These are phyloP conservation scores for Drosophila nebulosa DNA, from an alignment of 1,140 invertebrate genomes.

Conservation along the genomic window DNA sequence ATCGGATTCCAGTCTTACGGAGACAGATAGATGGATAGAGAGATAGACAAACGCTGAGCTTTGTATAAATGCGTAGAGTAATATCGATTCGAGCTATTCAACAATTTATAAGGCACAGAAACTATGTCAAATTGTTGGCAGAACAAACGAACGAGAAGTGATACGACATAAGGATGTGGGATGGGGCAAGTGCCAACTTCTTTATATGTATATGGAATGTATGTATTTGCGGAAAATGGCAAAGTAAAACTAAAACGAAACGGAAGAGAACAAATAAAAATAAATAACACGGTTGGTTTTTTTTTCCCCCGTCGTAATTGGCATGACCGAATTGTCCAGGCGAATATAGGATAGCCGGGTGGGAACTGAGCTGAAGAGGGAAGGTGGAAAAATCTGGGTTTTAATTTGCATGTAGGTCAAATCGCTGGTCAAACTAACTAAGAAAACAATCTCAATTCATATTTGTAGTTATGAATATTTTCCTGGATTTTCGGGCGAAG, in stretches of 20 bases:
- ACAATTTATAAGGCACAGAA: slow-evolving; percentile 69
- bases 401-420: slow-evolving; percentile 52
- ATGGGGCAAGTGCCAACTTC: not conserved
- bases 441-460: slow-evolving; percentile 4
- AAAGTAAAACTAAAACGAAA: slow-evolving; percentile 44
- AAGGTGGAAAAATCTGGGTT: slow-evolving; percentile 13
- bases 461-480: slow-evolving; percentile 88
- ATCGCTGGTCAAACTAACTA: slow-evolving; percentile 1
- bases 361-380: not conserved
- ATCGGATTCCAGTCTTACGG: slow-evolving; percentile 29
- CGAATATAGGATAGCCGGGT: not conserved
- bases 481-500: slow-evolving; percentile 93
- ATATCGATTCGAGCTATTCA: slow-evolving; percentile 68
- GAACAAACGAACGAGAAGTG: slow-evolving; percentile 1
- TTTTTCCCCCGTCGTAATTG: slow-evolving; percentile 52
- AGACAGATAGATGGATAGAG: slow-evolving; percentile 1
- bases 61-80: slow-evolving; percentile 45
- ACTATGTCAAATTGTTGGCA: slow-evolving; percentile 54
- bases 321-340: slow-evolving; percentile 46
- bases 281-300: slow-evolving; percentile 59
- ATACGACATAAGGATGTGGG: not conserved
- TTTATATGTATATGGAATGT: not conserved
- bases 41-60: slow-evolving; percentile 23
- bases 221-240: slow-evolving; percentile 28
- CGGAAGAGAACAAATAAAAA: slow-evolving; percentile 73